Evolutionary conservation across 2,888 invertebrate species (phyloP).

Genomic region (Piscicola geometra): DNA sequence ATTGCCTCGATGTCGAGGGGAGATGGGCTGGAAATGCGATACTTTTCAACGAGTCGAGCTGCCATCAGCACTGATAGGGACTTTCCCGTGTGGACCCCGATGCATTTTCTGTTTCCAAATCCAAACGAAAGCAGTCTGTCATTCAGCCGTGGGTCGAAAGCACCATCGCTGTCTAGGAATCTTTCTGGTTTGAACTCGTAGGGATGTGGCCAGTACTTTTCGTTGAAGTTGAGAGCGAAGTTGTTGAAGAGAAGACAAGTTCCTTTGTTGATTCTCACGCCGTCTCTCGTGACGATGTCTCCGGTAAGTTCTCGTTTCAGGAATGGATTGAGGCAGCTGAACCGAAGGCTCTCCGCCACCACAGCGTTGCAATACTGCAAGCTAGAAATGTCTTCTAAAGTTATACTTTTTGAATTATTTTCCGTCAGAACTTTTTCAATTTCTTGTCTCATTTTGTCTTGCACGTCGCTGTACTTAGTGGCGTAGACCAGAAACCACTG

Average conservation of each 20-base stretch:
- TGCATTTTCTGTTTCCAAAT: conserved; percentile 38
- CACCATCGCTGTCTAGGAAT: conserved; percentile 29
- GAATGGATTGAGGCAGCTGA: conserved; percentile 33
- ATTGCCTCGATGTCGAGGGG: conserved; percentile 23
- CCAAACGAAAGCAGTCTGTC: conserved; percentile 36
- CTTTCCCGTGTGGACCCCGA: conserved; percentile 34
- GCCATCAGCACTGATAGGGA: conserved; percentile 27
- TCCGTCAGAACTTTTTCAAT: conserved; percentile 14
- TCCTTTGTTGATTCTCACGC: conserved; percentile 6
- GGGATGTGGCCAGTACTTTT: conserved; percentile 23
- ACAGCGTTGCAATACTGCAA: conserved; percentile 37
- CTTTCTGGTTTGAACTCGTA: conserved; percentile 34
- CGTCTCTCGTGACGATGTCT: conserved; percentile 26
- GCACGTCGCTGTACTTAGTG: conserved; percentile 29
- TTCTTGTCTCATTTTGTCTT: conserved; percentile 32
- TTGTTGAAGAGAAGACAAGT: conserved; percentile 36
- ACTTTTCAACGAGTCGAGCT: conserved; percentile 13
- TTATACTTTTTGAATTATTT: neutral
- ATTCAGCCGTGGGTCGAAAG: conserved; percentile 20
- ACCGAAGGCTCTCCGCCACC: conserved; percentile 32
- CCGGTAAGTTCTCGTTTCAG: conserved; percentile 35
- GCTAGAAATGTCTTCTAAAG: conserved; percentile 17
- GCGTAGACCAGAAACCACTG: conserved; percentile 35
- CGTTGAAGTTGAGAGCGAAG: conserved; percentile 35
- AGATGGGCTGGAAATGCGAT: neutral